Evolutionary conservation across 2,888 invertebrate species (phyloP), one percentile per base, ranked within the genome.

Genomic region (Labia minor): DNA sequence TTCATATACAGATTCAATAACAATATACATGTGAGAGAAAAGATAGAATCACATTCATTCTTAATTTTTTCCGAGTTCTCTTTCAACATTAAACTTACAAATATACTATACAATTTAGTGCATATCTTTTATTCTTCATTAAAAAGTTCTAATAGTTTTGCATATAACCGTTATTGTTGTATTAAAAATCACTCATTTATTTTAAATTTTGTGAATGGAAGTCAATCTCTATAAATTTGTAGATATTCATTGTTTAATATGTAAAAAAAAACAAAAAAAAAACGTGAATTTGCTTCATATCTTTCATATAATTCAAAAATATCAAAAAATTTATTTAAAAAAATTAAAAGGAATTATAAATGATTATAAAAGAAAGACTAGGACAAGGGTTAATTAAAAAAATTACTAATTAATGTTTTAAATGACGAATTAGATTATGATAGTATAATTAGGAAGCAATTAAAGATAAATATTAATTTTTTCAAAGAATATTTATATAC

Each of bases 41-140:
- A 49, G 16, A 49, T 11, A 49, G 3, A 49, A 8, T 8, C 49
- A 4, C 49, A 49, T 49, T 49, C 49, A 49, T 49, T 49, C 49
- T 49, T 49, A n/a, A n/a, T 14, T 49, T 26, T 26, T 26, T 26
- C 26, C 49, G 49, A 49, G 16, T 49, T 49, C 49, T 8, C 49
- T 49, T 16, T 49, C 49, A 49, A 49, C 49, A 49, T 49, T 14
- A 49, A 49, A 8, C 14, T 49, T 49, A 49, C 49, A 49, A 49
- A 49, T 26, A 14, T 49, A 49, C 49, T 49, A 49, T 49, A 49
- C 49, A 49, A 49, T 49, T 49, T 49, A 49, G 49, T 49, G 49
- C 49, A 49, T 49, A 49, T 49, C n/a, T 49, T 11, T 49, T 49
- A 49, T n/a, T 49, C 49, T 49, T 49, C 49, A 49, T 49, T 49